phyloP scores from a whole-genome alignment of 2,113 vertebrate genomes.

The Hyaena hyaena region DNA sequence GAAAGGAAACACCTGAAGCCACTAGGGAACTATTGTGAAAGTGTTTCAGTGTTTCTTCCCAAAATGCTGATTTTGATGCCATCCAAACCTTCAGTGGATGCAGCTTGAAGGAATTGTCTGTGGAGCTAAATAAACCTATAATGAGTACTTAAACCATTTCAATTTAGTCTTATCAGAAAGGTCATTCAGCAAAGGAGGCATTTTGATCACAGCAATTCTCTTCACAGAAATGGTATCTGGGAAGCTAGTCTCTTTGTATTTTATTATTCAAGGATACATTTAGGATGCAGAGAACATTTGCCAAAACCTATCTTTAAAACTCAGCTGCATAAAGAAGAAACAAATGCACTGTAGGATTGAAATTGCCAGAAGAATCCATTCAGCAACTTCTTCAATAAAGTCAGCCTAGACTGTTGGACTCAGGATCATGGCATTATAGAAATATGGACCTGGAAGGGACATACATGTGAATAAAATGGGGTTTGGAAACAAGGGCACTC shows the following conservation, averaged over 20 bases:
- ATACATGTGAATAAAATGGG: neutral
- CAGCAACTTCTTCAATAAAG: constrained; percentile 39
- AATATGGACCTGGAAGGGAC: neutral
- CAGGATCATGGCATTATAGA: neutral
- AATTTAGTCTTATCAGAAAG: constrained; percentile 58
- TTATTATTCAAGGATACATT: constrained; percentile 58
- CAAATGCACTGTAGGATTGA: neutral
- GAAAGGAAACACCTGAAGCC: neutral
- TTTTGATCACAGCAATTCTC: constrained; percentile 63
- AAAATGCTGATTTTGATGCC: constrained; percentile 40
- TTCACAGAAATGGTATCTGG: constrained; percentile 35
- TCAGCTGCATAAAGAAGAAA: constrained; percentile 60
- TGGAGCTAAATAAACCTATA: neutral
- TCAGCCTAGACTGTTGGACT: neutral
- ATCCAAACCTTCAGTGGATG: neutral
- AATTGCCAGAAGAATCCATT: constrained; percentile 6
- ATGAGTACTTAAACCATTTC: constrained; percentile 31
- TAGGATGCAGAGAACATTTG: constrained; percentile 49
- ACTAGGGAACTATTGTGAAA: neutral
- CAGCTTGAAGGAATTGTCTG: constrained; percentile 47
- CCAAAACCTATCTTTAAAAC: constrained; percentile 58
- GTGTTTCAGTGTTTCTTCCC: constrained; percentile 25
- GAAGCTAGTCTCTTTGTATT: constrained; percentile 47
- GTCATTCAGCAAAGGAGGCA: constrained; percentile 35
- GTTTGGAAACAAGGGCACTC: neutral